Conservation (phyloP, 2,797 vertebrate genomes). For the Prionace glauca region DNA sequence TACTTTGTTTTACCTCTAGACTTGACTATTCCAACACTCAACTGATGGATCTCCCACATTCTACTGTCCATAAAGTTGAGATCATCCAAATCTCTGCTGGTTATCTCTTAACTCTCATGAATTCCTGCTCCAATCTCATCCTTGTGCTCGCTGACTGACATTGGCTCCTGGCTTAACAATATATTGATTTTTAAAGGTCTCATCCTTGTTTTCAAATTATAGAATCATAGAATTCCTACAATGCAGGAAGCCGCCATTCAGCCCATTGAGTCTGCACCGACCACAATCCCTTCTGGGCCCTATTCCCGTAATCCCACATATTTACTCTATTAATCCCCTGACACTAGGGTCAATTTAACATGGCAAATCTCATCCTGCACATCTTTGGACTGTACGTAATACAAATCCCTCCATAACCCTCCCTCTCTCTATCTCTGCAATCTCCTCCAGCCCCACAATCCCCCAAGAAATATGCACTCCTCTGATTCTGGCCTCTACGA, state of each 20-base stretch:
- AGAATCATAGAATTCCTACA: too few species aligned
- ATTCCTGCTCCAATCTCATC: neutral
- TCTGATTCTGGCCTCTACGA: neutral
- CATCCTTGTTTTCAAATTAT: too few species aligned
- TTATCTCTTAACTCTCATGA: neutral
- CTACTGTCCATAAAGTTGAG: neutral
- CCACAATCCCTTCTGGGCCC: too few species aligned
- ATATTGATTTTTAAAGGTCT: neutral
- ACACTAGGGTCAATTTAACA: too few species aligned
- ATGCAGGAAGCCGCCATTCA: too few species aligned
- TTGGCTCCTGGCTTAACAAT: neutral
- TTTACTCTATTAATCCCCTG: too few species aligned
- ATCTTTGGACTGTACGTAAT: too few species aligned
- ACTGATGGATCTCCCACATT: neutral
- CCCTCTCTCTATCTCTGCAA: too few species aligned
- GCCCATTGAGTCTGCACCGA: too few species aligned
- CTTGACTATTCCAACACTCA: neutral
- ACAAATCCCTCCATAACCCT: neutral
- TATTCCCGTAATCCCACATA: too few species aligned
- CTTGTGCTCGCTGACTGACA: neutral
- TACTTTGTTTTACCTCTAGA: neutral
- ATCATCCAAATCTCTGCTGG: neutral
- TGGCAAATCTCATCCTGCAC: too few species aligned
- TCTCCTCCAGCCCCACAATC: neutral
- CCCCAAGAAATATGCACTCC: neutral